Conservation (phyloP, 2,888 invertebrate genomes). For the Scrobipalpa atriplicella region DNA sequence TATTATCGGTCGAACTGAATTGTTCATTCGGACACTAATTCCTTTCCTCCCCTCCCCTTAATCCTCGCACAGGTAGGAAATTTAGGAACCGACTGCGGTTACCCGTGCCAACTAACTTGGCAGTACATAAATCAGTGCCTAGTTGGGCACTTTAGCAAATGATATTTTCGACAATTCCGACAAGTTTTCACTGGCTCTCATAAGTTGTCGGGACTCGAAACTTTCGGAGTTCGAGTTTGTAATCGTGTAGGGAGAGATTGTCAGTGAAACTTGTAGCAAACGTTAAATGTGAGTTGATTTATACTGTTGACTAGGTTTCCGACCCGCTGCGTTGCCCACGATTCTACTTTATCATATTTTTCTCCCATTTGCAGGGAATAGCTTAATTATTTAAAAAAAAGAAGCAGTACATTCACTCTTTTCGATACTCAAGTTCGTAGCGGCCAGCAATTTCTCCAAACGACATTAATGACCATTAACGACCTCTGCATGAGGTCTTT, state of each 20-base stretch:
- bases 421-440: too few species aligned
- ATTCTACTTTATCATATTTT: too few species aligned
- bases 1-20: too few species aligned
- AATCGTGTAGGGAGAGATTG: constrained; percentile 4
- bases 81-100: constrained; percentile 22
- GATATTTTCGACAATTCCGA: constrained; percentile 22
- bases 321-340: neutral
- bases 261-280: neutral
- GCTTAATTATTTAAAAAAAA: too few species aligned
- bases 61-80: constrained; percentile 5
- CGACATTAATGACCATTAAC: too few species aligned
- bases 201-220: neutral
- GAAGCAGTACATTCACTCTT: too few species aligned
- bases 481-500: too few species aligned
- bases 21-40: too few species aligned
- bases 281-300: constrained; percentile 1
- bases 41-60: too few species aligned
- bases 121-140: constrained; percentile 27
- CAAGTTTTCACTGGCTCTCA: constrained; percentile 17
- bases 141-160: constrained; percentile 30
- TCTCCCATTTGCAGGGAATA: too few species aligned
- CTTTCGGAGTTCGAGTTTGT: constrained; percentile 2
- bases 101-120: constrained; percentile 24
- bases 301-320: neutral
- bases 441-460: too few species aligned